These are phyloP conservation scores for Orthonyx spaldingii DNA, from an alignment of 2,113 vertebrate species.

Conservation along the genomic window DNA sequence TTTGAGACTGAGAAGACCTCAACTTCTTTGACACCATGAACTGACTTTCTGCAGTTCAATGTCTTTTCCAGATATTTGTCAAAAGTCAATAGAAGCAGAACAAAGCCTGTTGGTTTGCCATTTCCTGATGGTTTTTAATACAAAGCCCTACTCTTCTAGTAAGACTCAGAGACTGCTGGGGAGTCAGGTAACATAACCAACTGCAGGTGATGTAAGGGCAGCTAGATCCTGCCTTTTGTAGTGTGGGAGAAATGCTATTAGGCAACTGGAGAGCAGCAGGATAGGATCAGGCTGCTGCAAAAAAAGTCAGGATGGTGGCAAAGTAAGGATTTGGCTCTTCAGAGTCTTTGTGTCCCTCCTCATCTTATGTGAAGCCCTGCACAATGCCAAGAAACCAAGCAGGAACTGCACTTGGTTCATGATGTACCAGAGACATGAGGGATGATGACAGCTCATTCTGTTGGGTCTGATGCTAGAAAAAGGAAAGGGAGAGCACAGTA, in stretches of 20 bases:
- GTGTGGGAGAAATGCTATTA: not conserved
- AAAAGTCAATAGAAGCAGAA: not conserved
- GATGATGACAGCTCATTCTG: not conserved
- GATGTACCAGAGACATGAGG: not conserved
- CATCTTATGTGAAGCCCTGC: not conserved
- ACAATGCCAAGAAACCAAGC: not conserved
- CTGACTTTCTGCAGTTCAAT: not conserved
- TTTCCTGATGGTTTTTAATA: not conserved
- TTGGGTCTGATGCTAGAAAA: not conserved
- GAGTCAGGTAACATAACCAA: not conserved
- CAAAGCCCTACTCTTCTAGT: not conserved
- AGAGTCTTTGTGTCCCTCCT: not conserved
- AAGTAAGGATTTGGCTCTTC: not conserved
- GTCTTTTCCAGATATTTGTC: not conserved
- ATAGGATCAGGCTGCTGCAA: not conserved
- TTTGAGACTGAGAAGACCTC: not conserved
- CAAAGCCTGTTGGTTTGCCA: not conserved
- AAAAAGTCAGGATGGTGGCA: not conserved
- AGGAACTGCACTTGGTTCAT: not conserved
- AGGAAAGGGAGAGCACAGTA: not conserved
- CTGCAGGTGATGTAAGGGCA: not conserved
- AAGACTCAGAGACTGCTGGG: not conserved
- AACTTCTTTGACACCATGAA: not conserved
- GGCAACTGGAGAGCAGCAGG: not conserved
- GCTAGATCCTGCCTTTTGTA: not conserved